Percentiles rank a stretch among this genome's conserved stretches.
phyloP scores from a whole-genome alignment of 2,888 invertebrate genomes.

The Leptopterna dolabrata region DNA sequence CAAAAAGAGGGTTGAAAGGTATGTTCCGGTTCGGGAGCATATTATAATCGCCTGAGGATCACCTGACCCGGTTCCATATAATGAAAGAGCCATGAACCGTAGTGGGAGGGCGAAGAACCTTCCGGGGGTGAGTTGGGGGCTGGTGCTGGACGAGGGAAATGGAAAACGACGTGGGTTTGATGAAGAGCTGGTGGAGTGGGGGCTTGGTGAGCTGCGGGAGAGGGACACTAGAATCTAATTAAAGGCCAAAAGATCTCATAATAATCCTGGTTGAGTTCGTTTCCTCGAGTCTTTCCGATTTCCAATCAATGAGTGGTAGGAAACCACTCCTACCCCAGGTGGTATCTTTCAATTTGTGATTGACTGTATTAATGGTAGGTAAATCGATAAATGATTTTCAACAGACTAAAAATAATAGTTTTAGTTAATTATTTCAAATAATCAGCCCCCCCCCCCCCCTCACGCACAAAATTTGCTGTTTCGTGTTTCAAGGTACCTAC shows the following conservation, averaged over 20 bases:
- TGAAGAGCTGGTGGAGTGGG: neutral
- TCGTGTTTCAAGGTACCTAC: too few relatives aligned
- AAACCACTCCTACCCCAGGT: neutral
- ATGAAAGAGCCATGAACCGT: constrained; percentile 20
- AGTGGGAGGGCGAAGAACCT: neutral
- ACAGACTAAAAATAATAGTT: too few relatives aligned
- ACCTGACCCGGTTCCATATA: constrained; percentile 27
- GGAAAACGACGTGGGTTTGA: neutral
- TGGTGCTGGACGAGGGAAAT: neutral
- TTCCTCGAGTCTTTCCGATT: neutral
- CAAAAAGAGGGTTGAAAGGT: neutral
- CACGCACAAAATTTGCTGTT: too few relatives aligned
- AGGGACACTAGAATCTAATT: neutral
- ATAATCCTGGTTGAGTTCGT: neutral
- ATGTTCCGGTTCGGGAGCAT: neutral
- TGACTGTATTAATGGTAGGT: too few relatives aligned
- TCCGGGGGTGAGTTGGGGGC: neutral
- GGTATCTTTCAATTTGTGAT: neutral
- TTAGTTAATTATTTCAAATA: too few relatives aligned
- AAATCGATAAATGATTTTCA: too few relatives aligned
- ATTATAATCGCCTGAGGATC: constrained; percentile 13
- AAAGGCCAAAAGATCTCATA: neutral
- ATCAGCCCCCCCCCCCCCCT: too few relatives aligned
- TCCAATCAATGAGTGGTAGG: neutral
- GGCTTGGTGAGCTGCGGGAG: too few relatives aligned